Base-by-base conservation (phyloP, 2,888 invertebrate species). In the Troglohyphantes excavatus region DNA sequence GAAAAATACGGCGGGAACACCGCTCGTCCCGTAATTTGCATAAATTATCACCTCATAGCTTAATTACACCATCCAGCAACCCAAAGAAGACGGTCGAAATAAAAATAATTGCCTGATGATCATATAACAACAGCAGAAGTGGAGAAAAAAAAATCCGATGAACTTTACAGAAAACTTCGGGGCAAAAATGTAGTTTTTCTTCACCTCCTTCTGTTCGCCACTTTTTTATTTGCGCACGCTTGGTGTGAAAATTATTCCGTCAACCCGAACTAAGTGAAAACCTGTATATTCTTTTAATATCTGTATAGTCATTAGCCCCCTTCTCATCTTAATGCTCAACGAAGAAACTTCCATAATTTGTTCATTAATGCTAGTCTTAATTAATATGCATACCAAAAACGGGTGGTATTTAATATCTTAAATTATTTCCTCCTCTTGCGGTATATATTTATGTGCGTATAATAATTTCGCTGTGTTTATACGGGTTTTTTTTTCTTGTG, bases 1-100 rank as follows among this genome's bases (percentile, higher is more conserved):
- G 88, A 89, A 89, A 89, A 89, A 89, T 89, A 82, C 75, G 70
- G 43, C 43, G 43, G 65, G 27, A 72, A 59, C 78, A 61, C 78
- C 46, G 27, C 27, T 29, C 86, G 46, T 39, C 82, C 43, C 68
- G 75, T 82, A 89, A 89, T 89, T 89, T 89, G 88, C 88, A 89
- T 89, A 89, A 89, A 89, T 89, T 89, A 89, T 89, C 88, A 82
- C 88, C 82, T 82, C 76, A 89, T 89, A 89, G 88, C 88, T 89
- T 89, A 89, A 89, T 89, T 89, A 89, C 88, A 76, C 53, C 79
- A 87, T 61, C 72, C 72, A 79, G 53, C 78, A 85, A 76, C 73
- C 87, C 27, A 75, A 85, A 88, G 87, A 81, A 88, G 81, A 83
- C 39, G 72, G 26, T 3, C 11, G 76, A 39, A 89, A 89, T 89